Evolutionary conservation across 2,797 vertebrate species (phyloP), one percentile per base, ranked within the genome.

Genomic region (Oryzias sinensis): DNA sequence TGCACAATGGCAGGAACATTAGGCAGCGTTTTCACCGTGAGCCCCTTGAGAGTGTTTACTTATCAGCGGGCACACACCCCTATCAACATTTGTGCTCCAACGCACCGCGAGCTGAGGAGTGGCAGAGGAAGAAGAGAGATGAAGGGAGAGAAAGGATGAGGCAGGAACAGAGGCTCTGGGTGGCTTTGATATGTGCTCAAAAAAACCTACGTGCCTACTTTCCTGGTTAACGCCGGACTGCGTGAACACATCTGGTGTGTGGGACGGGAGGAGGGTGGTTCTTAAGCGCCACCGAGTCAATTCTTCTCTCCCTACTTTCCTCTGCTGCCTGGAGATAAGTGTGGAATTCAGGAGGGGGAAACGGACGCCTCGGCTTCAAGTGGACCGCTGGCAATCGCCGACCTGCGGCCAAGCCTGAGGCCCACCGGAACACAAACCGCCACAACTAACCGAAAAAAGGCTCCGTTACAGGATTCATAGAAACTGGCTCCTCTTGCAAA

Each of bases 251-350:
- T 85, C 70, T 69, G 20, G 74, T 68, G 72, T 58, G 80, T 63
- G 58, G 70, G 55, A 58, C 0, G 7, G 47, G 70, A n/a, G 58
- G 40, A 13, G 46, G 54, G 2, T 0, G 24, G 70, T 56, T 72
- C 70, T 46, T 49, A 75, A 69, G 72, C 44, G 3, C 11, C 4
- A 1, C 56, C 68, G 74, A 80, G 66, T 75, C 62, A 72, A 81
- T 78, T 74, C 76, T 68, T 77, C 71, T 24, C 74, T 65, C 65
- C 53, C 48, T 37, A 37, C 52, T 9, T 45, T 76, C 82, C 66
- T 76, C 64, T 90, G 87, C 71, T 67, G 74, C 70, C 67, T 80
- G 84, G 8, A 86, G 87, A 88, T 88, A 87, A 88, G 81, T 80
- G 70, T 54, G 71, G 76, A 69, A 85, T 62, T 66, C 83, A 70